A percentile compares a stretch with the other conserved stretches of the same genome.
Conservation (phyloP, 2,888 invertebrate genomes). For the Folsomia manolachei region DNA sequence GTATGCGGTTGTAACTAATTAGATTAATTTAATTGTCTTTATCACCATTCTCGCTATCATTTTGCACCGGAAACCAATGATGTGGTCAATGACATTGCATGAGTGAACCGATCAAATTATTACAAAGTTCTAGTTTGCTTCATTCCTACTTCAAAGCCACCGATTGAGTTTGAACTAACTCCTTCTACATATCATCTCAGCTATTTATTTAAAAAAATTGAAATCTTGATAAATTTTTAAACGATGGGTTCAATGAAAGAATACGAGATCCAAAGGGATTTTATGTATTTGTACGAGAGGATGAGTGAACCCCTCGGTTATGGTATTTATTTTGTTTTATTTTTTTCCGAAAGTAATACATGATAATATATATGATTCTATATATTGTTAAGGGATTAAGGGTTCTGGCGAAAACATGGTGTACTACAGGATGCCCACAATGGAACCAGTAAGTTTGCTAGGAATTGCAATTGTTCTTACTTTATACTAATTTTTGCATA, state of each 20-base stretch:
- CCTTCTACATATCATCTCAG: too few species aligned
- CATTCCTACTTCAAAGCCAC: too few species aligned
- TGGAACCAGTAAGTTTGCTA: slow-evolving; percentile 9
- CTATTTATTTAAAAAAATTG: neutral
- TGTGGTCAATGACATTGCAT: neutral
- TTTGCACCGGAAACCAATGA: neutral
- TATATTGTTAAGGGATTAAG: too few species aligned
- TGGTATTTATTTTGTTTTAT: too few species aligned
- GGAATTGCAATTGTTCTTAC: neutral
- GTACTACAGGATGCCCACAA: neutral
- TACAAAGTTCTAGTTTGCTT: too few species aligned
- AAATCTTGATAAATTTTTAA: neutral
- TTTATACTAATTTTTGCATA: neutral
- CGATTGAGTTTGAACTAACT: too few species aligned
- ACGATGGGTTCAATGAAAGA: neutral
- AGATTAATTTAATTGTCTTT: neutral
- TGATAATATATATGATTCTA: too few species aligned
- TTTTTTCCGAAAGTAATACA: too few species aligned
- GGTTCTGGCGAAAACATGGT: slow-evolving; percentile 11
- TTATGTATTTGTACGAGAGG: slow-evolving; percentile 32
- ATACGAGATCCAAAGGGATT: slow-evolving; percentile 14
- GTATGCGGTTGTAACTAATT: neutral
- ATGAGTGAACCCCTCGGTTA: slow-evolving; percentile 33
- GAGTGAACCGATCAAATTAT: too few species aligned
- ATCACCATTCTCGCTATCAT: too few species aligned